A percentile compares a stretch with the other conserved stretches of the same genome.
These are phyloP conservation scores for Acanthosoma haemorrhoidale DNA, from an alignment of 2,888 invertebrate genomes.

Conservation along the genomic window DNA sequence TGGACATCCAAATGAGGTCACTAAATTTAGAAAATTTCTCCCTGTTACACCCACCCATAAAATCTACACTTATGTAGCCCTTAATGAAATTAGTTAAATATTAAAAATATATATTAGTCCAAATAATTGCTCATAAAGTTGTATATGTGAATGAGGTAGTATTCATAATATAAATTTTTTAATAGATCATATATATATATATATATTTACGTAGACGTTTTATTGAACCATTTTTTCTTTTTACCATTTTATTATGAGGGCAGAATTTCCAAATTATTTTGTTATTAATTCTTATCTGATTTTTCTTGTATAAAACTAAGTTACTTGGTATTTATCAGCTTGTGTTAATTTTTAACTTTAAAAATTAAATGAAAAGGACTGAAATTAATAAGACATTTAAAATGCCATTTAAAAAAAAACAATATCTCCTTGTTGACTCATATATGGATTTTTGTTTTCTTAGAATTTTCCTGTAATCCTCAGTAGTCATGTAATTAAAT, in stretches of 20 bases:
- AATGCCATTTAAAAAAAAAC: too few species aligned
- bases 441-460: too few species aligned
- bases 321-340: not conserved
- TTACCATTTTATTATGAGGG: too few species aligned
- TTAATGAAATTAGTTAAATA: not conserved
- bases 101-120: not conserved
- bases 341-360: too few species aligned
- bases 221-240: not conserved
- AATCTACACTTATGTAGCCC: not conserved
- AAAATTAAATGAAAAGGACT: too few species aligned
- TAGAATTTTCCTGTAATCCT: too few species aligned
- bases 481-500: too few species aligned
- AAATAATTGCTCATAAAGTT: not conserved
- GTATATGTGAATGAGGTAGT: constrained; percentile 9
- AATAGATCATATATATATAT: too few species aligned
- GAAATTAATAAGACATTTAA: too few species aligned
- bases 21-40: not conserved
- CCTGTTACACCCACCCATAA: constrained; percentile 5
- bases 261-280: too few species aligned
- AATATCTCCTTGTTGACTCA: too few species aligned
- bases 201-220: not conserved
- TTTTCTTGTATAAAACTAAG: not conserved
- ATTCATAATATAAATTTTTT: not conserved
- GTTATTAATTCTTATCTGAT: not conserved
- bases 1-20: not conserved